A percentile compares a stretch with the other conserved stretches of the same genome.
Evolutionary conservation across 2,888 invertebrate genomes (phyloP).

Genomic region (Chaetogeoica ovagalla): DNA sequence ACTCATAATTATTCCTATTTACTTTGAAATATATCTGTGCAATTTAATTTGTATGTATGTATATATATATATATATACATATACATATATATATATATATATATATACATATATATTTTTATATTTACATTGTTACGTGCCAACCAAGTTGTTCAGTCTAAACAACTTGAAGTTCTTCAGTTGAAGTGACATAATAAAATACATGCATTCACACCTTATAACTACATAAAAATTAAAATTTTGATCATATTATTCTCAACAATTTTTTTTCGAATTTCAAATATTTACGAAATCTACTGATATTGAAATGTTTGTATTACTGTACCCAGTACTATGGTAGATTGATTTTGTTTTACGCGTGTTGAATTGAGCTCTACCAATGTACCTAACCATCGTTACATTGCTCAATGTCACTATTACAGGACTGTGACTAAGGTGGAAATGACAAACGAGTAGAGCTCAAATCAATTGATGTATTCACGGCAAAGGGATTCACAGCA

Average conservation of each 20-base stretch:
- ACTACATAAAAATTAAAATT: no score
- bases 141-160: constrained; percentile 21
- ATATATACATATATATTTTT: constrained; percentile 5
- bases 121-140: constrained; percentile 31
- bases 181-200: background rate
- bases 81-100: background rate
- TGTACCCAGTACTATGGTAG: background rate
- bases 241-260: background rate
- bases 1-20: constrained; percentile 40
- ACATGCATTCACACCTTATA: background rate
- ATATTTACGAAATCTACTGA: background rate
- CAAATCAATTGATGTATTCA: no score
- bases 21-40: constrained; percentile 5
- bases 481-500: no score
- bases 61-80: background rate
- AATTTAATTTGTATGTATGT: background rate
- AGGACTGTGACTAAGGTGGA: no score
- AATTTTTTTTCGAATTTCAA: background rate
- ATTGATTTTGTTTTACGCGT: no score
- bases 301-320: background rate
- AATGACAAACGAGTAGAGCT: no score
- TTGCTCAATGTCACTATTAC: no score
- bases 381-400: no score
- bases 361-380: no score
- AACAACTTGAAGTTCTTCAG: no score